Evolutionary conservation across 1,140 invertebrate genomes (phyloP).

Genomic region (Drosophila lini): DNA sequence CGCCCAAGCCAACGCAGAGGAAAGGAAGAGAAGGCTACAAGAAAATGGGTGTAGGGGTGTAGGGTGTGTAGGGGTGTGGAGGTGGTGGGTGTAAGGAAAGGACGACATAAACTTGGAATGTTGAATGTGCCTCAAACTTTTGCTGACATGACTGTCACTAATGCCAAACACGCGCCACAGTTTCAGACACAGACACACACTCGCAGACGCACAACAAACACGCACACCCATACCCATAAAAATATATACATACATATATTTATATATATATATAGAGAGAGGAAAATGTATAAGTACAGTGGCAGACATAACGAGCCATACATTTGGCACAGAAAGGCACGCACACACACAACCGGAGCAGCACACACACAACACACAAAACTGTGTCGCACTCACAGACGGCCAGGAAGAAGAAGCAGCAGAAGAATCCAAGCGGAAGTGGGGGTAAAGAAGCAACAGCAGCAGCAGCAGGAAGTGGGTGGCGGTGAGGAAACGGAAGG

Average conservation of each 20-base stretch:
- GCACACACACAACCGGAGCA: not conserved
- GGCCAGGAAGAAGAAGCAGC: conserved; percentile 14
- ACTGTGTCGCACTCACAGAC: conserved; percentile 74
- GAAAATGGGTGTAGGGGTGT: not conserved
- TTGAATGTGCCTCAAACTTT: conserved; percentile 82
- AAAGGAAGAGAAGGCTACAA: not conserved
- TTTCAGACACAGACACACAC: conserved; percentile 71
- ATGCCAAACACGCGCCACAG: conserved; percentile 82
- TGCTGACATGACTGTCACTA: conserved; percentile 83
- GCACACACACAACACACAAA: conserved; percentile 48
- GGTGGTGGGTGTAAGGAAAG: conserved; percentile 16
- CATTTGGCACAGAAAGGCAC: conserved; percentile 77
- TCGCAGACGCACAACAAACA: conserved; percentile 66
- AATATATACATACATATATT: not conserved
- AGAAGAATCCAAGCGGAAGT: conserved; percentile 18
- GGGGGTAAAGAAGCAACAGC: conserved; percentile 11
- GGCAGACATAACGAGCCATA: conserved; percentile 55
- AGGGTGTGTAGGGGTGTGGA: not conserved
- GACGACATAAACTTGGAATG: conserved; percentile 81
- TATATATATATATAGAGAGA: conserved; percentile 1
- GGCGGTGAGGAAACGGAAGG: conserved; percentile 39
- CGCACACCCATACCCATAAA: conserved; percentile 31
- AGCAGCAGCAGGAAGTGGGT: conserved; percentile 22
- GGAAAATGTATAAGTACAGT: conserved; percentile 22
- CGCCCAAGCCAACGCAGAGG: conserved; percentile 20